Evolutionary conservation across 2,797 vertebrate genomes (phyloP), one percentile per base, ranked within the genome.

Genomic region (Syndactyla subalaris): DNA sequence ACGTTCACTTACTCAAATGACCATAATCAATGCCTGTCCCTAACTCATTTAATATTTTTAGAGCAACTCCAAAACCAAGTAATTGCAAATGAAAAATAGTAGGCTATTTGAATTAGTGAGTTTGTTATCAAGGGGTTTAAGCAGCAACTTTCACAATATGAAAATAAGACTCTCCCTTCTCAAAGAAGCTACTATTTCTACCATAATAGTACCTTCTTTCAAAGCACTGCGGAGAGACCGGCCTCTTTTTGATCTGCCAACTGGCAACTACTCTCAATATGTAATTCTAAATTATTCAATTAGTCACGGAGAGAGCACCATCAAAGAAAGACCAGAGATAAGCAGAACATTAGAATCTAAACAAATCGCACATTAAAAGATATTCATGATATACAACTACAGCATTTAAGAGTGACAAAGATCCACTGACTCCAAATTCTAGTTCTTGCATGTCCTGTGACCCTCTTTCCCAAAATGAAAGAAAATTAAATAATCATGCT

Each of bases 111-210:
- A 86, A 66, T 79, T 71, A 66, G 57, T 21, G 58, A 83, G 46
- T 70, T 73, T 72, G 20, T 68, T 83, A 87, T 75, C 65, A 62
- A 32, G 26, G 58, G 21, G 32, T 91, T 84, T 63, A 73, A 88
- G 46, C 34, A 93, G 58, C 29, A 77, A 52, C 43, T 85, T 78
- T 39, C 54, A 87, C 43, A 45, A 65, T 12, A 80, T 10, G 39
- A 92, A 95, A 94, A 79, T 63, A 63, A 70, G 61, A 92, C 54
- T 80, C 51, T 59, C 66, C 43, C 68, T 92, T 84, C 54, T 86
- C 68, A 93, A 74, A 93, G 89, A 67, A 91, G 43, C 26, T 68
- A 74, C 75, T 93, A 81, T 70, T 96, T 88, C 78, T 93, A 80
- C 39, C 36, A 89, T 70, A 89, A 78, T 43, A 94, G 48, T 14